Evolutionary conservation across 2,797 vertebrate species (phyloP).

Genomic region (Anguilla marmorata): DNA sequence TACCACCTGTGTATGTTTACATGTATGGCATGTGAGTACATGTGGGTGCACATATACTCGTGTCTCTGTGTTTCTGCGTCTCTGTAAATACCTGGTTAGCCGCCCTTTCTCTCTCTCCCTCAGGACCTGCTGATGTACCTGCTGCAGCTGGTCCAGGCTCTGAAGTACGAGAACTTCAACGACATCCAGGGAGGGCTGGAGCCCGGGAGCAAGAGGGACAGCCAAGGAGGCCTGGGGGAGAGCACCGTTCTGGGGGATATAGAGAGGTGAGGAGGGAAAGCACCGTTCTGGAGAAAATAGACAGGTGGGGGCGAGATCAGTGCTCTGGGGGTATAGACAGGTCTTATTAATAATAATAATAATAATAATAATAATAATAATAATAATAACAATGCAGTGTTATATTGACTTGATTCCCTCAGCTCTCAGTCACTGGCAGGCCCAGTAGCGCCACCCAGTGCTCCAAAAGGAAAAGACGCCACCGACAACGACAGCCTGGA

Average conservation of each 20-base stretch:
- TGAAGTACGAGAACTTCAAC: slow-evolving; percentile 96
- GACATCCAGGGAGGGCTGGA: slow-evolving; percentile 94
- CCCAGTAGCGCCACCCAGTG: slow-evolving; percentile 61
- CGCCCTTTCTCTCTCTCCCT: not conserved
- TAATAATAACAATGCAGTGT: not conserved
- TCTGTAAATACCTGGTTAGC: not conserved
- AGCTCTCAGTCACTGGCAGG: slow-evolving; percentile 86
- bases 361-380: not conserved
- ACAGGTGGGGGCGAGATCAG: slow-evolving; percentile 74
- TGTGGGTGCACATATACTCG: not conserved
- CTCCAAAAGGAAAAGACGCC: slow-evolving; percentile 85
- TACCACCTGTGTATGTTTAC: too few species aligned
- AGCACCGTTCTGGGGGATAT: slow-evolving; percentile 69
- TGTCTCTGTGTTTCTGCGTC: not conserved
- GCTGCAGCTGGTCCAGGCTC: slow-evolving; percentile 92
- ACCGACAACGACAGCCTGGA: slow-evolving; percentile 87
- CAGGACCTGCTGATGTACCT: slow-evolving; percentile 97
- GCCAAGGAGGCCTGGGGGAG: slow-evolving; percentile 83
- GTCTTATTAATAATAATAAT: too few species aligned
- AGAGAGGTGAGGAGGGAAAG: slow-evolving; percentile 85
- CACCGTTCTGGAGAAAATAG: slow-evolving; percentile 70
- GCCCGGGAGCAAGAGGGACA: slow-evolving; percentile 84
- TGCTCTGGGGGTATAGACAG: too few species aligned
- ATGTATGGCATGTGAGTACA: not conserved
- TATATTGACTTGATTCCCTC: slow-evolving; percentile 22